Evolutionary conservation across 2,113 vertebrate genomes (phyloP).

Genomic region (Cranoglanis bouderius): DNA sequence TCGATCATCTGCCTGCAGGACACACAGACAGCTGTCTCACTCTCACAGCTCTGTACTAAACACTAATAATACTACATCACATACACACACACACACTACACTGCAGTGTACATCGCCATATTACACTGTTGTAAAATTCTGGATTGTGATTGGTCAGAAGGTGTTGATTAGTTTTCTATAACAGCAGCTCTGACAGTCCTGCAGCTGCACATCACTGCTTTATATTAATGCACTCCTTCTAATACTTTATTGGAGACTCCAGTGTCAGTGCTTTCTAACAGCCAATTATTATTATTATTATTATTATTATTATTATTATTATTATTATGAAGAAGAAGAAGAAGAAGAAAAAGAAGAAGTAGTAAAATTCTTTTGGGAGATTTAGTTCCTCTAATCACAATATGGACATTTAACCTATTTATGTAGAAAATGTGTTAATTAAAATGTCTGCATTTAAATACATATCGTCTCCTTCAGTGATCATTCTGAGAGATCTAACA

Average conservation of each 20-base stretch:
- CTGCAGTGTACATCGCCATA: not conserved
- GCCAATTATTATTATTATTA: not conserved
- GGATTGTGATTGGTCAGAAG: not conserved
- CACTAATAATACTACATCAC: not conserved
- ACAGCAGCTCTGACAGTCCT: no score
- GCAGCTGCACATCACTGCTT: no score
- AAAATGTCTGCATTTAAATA: not conserved
- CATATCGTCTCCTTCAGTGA: not conserved
- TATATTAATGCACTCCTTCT: no score
- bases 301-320: not conserved
- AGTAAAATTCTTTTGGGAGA: not conserved
- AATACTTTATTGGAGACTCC: not conserved
- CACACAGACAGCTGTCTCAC: not conserved
- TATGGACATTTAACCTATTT: not conserved
- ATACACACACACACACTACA: not conserved
- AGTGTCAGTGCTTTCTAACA: not conserved
- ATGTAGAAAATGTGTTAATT: not conserved
- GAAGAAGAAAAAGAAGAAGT: no score
- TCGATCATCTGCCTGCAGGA: slow-evolving; percentile 82
- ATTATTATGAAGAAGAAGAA: not conserved
- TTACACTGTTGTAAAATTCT: not conserved
- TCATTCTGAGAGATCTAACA: not conserved
- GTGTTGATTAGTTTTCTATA: not conserved
- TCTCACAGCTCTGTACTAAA: not conserved
- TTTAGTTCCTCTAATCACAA: not conserved